These are phyloP conservation scores for Takifugu flavidus DNA, from an alignment of 2,113 vertebrate species.

Conservation along the genomic window DNA sequence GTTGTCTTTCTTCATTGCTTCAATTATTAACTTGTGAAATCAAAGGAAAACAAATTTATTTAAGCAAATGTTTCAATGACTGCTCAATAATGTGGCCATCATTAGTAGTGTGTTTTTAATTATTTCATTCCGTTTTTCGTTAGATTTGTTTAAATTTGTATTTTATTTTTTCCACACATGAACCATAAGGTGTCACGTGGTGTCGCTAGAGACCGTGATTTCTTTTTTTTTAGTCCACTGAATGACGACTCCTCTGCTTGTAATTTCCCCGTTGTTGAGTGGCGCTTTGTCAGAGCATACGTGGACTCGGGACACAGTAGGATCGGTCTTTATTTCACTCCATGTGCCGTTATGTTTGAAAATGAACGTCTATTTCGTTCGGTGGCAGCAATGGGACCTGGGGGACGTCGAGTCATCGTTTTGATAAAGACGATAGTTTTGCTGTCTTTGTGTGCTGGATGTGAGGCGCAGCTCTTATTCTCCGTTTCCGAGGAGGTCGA, in stretches of 20 bases:
- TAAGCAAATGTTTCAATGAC: not conserved
- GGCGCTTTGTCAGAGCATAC: slow-evolving; percentile 26
- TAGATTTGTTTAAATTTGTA: not conserved
- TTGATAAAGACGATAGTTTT: slow-evolving; percentile 40
- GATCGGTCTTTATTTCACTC: not conserved
- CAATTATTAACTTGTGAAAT: not conserved
- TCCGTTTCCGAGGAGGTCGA: slow-evolving; percentile 71
- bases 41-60: too few species aligned
- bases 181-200: slow-evolving; percentile 17
- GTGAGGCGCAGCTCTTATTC: slow-evolving; percentile 58
- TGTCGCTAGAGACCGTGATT: slow-evolving; percentile 55
- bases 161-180: not conserved
- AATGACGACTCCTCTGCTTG: slow-evolving; percentile 27
- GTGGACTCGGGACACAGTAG: not conserved
- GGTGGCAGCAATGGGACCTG: slow-evolving; percentile 34
- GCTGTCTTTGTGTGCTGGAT: slow-evolving; percentile 36
- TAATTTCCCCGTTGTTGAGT: not conserved
- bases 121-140: not conserved
- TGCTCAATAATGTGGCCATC: not conserved
- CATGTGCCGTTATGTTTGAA: slow-evolving; percentile 5
- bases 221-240: not conserved
- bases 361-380: not conserved
- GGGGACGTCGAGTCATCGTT: not conserved
- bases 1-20: too few species aligned
- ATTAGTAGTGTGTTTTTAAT: not conserved